Percentiles rank a stretch among this genome's conserved stretches.
Conservation (phyloP, 1,140 invertebrate species). For the Drosophila equinoxialis region DNA sequence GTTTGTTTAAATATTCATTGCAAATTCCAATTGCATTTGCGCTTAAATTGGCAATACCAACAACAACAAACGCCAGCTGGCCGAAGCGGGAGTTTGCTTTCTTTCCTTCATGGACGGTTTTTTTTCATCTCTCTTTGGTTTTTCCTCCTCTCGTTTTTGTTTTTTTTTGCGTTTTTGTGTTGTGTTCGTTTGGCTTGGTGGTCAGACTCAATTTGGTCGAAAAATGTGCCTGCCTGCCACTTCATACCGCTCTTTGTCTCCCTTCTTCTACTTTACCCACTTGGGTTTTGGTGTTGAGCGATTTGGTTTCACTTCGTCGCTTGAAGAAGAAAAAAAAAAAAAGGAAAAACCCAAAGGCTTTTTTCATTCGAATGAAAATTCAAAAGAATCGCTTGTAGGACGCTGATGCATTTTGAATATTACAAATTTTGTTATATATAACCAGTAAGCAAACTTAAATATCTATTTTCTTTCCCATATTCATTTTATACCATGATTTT, state of each 20-base stretch:
- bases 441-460: too few relatives aligned
- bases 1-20: slow-evolving; percentile 75
- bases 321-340: background rate
- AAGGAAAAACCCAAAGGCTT: background rate
- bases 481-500: background rate
- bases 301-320: slow-evolving; percentile 7
- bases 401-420: background rate
- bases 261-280: background rate
- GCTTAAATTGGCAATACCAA: slow-evolving; percentile 75
- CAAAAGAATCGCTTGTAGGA: background rate
- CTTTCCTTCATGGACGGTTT: slow-evolving; percentile 9
- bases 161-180: slow-evolving; percentile 15
- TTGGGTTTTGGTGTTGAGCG: slow-evolving; percentile 7
- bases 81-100: slow-evolving; percentile 41
- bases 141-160: background rate
- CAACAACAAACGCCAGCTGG: slow-evolving; percentile 39
- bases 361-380: slow-evolving; percentile 9
- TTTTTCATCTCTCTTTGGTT: slow-evolving; percentile 9
- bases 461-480: background rate
- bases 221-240: slow-evolving; percentile 28
- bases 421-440: background rate
- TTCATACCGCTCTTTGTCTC: background rate
- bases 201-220: slow-evolving; percentile 54
- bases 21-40: slow-evolving; percentile 75
- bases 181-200: slow-evolving; percentile 24